These are phyloP conservation scores for Sinotaia quadrata DNA, from an alignment of 2,888 invertebrate species.

Conservation along the genomic window DNA sequence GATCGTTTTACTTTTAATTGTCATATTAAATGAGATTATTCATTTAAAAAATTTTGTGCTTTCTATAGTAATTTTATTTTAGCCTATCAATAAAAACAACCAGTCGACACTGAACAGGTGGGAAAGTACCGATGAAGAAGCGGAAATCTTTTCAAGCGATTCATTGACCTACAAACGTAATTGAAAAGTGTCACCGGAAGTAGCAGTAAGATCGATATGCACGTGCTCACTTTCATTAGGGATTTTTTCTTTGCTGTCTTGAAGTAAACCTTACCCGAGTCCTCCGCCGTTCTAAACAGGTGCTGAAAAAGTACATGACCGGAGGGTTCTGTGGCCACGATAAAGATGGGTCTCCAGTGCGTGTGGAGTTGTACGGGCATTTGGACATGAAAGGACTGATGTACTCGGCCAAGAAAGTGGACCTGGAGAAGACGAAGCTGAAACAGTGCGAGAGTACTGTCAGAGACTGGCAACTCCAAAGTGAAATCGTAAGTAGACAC, in stretches of 20 bases:
- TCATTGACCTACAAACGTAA: too few relatives aligned
- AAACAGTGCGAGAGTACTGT: constrained; percentile 66
- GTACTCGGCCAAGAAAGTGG: constrained; percentile 64
- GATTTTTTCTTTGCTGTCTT: neutral
- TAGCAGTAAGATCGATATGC: neutral
- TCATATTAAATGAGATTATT: too few relatives aligned
- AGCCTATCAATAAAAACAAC: too few relatives aligned
- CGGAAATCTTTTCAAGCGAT: too few relatives aligned
- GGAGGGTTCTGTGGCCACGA: constrained; percentile 69
- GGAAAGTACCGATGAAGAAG: too few relatives aligned
- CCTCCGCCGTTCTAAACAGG: too few relatives aligned
- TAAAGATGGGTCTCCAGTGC: constrained; percentile 67
- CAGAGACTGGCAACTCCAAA: constrained; percentile 64
- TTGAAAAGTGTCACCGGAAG: too few relatives aligned
- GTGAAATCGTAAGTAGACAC: constrained; percentile 55
- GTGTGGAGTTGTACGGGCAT: constrained; percentile 67
- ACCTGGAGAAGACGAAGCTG: constrained; percentile 68
- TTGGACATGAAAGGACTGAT: constrained; percentile 71
- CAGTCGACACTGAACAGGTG: too few relatives aligned
- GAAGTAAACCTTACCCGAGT: neutral
- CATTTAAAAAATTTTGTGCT: too few relatives aligned
- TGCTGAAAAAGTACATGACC: constrained; percentile 66
- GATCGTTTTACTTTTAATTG: too few relatives aligned
- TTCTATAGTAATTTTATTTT: too few relatives aligned
- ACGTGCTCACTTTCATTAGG: neutral